A percentile compares a stretch with the other conserved stretches of the same genome.
phyloP scores from a whole-genome alignment of 2,888 invertebrate species.

The Philaethria dido region DNA sequence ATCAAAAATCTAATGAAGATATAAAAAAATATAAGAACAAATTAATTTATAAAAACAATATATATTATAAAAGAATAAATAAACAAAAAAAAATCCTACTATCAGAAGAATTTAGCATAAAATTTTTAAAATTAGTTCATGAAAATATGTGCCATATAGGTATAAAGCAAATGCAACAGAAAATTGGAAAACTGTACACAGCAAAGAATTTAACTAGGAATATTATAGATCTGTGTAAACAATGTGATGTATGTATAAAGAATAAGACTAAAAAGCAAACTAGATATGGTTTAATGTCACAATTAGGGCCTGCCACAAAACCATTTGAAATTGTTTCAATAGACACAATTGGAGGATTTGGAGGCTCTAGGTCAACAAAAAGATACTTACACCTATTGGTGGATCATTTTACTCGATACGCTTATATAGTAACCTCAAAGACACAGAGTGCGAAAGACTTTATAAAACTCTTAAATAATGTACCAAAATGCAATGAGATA shows the following conservation, averaged over 20 bases:
- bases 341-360: conserved; percentile 43
- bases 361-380: conserved; percentile 44
- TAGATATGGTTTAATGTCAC: conserved; percentile 43
- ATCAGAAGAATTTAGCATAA: conserved; percentile 45
- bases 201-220: conserved; percentile 30
- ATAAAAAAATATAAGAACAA: conserved; percentile 23
- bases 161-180: conserved; percentile 36
- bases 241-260: conserved; percentile 22
- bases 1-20: conserved; percentile 29
- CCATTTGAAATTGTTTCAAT: conserved; percentile 45
- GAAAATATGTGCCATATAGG: conserved; percentile 44
- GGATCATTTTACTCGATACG: conserved; percentile 42
- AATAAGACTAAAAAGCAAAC: conserved; percentile 22
- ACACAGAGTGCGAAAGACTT: conserved; percentile 46
- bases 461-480: conserved; percentile 45
- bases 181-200: conserved; percentile 36
- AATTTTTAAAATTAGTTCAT: conserved; percentile 44
- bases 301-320: conserved; percentile 42
- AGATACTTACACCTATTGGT: conserved; percentile 41
- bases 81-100: conserved; percentile 45
- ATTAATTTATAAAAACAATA: conserved; percentile 21
- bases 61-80: conserved; percentile 31
- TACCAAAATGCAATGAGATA: conserved; percentile 39
- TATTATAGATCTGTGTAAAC: conserved; percentile 4
- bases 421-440: conserved; percentile 44